Evolutionary conservation across 2,113 vertebrate genomes (phyloP).

Genomic region (Oryzias javanicus): DNA sequence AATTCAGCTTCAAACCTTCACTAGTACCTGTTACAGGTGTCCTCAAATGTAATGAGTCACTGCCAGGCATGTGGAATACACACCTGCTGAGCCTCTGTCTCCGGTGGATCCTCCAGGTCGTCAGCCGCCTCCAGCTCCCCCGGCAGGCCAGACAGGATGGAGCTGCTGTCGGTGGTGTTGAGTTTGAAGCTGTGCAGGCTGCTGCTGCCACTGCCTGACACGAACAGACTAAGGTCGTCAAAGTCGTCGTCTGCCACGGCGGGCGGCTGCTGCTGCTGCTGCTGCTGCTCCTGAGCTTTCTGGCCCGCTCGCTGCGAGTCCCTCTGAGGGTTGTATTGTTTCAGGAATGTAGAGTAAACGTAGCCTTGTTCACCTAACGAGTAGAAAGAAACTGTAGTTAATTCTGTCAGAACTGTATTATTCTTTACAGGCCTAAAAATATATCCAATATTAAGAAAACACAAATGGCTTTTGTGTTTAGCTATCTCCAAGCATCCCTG

Average conservation of each 20-base stretch:
- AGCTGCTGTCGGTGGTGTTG: conserved; percentile 72
- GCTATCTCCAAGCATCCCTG: not conserved
- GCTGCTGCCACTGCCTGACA: conserved; percentile 80
- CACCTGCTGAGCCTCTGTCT: conserved; percentile 82
- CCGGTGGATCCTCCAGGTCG: conserved; percentile 49
- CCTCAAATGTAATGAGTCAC: not conserved
- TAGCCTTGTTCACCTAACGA: conserved; percentile 83
- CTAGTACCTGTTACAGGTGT: no score
- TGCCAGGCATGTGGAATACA: conserved; percentile 18
- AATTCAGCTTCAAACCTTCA: no score
- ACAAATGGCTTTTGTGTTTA: no score
- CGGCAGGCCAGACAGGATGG: conserved; percentile 75
- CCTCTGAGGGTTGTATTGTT: conserved; percentile 87
- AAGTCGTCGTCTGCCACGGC: conserved; percentile 81
- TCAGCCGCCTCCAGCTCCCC: conserved; percentile 68
- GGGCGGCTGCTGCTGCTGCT: conserved; percentile 49
- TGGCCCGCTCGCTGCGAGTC: conserved; percentile 62
- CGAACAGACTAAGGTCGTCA: conserved; percentile 92
- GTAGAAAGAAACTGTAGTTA: conserved; percentile 12
- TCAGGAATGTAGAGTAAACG: conserved; percentile 94
- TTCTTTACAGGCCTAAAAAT: no score
- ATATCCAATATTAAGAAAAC: no score
- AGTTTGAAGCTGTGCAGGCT: conserved; percentile 71
- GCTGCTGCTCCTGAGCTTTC: conserved; percentile 47
- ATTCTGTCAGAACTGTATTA: conserved; percentile 3